These are phyloP conservation scores for Coptodon rendalli DNA, from an alignment of 2,113 vertebrate genomes.

Conservation along the genomic window DNA sequence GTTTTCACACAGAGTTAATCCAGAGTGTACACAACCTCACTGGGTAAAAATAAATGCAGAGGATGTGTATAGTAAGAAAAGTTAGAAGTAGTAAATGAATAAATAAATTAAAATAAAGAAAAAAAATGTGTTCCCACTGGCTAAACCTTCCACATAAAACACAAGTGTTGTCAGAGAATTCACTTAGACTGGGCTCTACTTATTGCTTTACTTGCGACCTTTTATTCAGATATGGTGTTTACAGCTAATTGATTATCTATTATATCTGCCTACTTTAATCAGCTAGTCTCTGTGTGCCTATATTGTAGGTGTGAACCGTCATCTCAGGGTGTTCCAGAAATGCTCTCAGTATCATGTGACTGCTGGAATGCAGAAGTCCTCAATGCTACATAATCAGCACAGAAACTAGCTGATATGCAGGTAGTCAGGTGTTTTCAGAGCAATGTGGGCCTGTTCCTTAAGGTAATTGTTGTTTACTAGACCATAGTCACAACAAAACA, in stretches of 20 bases:
- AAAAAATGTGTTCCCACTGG: not conserved
- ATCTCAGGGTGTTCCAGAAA: not conserved
- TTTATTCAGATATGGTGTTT: not conserved
- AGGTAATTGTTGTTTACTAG: not conserved
- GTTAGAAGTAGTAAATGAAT: not conserved
- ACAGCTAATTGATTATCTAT: not conserved
- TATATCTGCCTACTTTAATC: not conserved
- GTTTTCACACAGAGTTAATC: not conserved
- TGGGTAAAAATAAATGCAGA: not conserved
- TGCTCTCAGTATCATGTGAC: conserved; percentile 27
- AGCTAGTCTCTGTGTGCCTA: not conserved
- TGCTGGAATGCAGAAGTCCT: conserved; percentile 42
- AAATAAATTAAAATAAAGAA: not conserved
- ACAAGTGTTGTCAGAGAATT: not conserved
- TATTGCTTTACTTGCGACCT: not conserved
- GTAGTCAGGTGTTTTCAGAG: conserved; percentile 26
- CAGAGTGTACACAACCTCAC: not conserved
- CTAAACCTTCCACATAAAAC: not conserved
- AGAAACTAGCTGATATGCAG: conserved; percentile 13
- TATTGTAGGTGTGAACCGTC: not conserved
- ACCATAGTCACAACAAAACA: not conserved
- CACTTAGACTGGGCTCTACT: not conserved
- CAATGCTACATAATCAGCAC: not conserved
- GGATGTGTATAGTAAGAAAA: not conserved
- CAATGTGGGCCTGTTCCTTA: not conserved